Evolutionary conservation across 1,140 invertebrate species (phyloP).

Genomic region (Episyrphus balteatus): DNA sequence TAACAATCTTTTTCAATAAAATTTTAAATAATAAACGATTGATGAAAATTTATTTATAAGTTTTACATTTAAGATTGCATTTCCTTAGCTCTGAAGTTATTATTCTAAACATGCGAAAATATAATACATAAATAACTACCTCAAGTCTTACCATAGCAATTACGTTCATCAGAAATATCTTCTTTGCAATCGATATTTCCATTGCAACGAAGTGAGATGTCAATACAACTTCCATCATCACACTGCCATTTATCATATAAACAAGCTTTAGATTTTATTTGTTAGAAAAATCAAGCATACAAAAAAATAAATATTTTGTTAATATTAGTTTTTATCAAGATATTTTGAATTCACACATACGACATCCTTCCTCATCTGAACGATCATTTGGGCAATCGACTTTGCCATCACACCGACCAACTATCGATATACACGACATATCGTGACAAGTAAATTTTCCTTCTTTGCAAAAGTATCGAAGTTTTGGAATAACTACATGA

Average conservation of each 20-base stretch:
- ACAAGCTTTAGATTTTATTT: slow-evolving; percentile 41
- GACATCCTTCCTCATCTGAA: slow-evolving; percentile 44
- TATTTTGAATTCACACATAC: slow-evolving; percentile 37
- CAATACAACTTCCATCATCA: slow-evolving; percentile 51
- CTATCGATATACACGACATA: slow-evolving; percentile 58
- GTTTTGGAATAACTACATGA: slow-evolving; percentile 23
- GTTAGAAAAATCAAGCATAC: neutral
- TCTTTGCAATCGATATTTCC: slow-evolving; percentile 53
- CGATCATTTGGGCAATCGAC: slow-evolving; percentile 46
- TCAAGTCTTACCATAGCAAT: slow-evolving; percentile 48
- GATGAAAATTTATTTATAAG: no score
- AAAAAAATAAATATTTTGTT: neutral
- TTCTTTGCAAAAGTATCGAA: slow-evolving; percentile 38
- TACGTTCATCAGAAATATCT: slow-evolving; percentile 57
- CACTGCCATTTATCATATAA: slow-evolving; percentile 47
- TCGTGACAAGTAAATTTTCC: slow-evolving; percentile 51
- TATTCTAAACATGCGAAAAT: no score
- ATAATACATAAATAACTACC: neutral
- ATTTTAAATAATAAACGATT: no score
- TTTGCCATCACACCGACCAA: slow-evolving; percentile 41
- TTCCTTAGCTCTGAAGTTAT: no score
- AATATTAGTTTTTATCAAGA: neutral
- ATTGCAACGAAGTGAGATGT: slow-evolving; percentile 48
- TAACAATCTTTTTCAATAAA: no score
- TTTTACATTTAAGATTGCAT: no score